phyloP scores from a whole-genome alignment of 2,797 vertebrate genomes.

The Bovichtus variegatus region DNA sequence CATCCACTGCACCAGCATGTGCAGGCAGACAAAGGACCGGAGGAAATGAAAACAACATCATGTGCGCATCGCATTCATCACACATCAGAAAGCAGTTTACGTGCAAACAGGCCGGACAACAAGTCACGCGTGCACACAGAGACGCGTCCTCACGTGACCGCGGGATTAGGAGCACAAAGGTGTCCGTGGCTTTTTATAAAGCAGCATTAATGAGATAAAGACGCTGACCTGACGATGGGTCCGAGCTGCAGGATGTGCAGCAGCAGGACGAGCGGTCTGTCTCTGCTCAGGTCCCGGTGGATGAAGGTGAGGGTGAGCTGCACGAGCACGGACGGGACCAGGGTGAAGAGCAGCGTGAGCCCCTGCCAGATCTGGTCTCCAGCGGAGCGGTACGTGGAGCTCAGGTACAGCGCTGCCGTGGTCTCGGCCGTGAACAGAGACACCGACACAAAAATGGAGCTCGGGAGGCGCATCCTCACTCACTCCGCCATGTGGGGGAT shows the following conservation, averaged over 20 bases:
- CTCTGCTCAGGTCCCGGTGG: constrained; percentile 95
- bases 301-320: constrained; percentile 96
- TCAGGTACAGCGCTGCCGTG: constrained; percentile 91
- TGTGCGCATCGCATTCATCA: constrained; percentile 48
- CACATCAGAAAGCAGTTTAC: constrained; percentile 35
- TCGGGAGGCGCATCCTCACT: constrained; percentile 94
- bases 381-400: constrained; percentile 90
- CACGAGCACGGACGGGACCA: constrained; percentile 93
- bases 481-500: constrained; percentile 76
- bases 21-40: constrained; percentile 41
- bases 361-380: constrained; percentile 94
- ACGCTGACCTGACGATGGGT: constrained; percentile 92
- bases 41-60: constrained; percentile 55
- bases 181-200: neutral
- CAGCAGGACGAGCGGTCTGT: constrained; percentile 94
- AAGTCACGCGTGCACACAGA: constrained; percentile 7
- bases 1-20: constrained; percentile 9
- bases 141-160: neutral
- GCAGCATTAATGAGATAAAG: constrained; percentile 1
- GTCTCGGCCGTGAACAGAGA: constrained; percentile 95
- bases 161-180: neutral
- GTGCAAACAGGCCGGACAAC: neutral
- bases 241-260: constrained; percentile 97
- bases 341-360: constrained; percentile 94
- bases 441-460: constrained; percentile 94